Conservation (phyloP, 2,888 invertebrate species). For the Glaucopsyche alexis region DNA sequence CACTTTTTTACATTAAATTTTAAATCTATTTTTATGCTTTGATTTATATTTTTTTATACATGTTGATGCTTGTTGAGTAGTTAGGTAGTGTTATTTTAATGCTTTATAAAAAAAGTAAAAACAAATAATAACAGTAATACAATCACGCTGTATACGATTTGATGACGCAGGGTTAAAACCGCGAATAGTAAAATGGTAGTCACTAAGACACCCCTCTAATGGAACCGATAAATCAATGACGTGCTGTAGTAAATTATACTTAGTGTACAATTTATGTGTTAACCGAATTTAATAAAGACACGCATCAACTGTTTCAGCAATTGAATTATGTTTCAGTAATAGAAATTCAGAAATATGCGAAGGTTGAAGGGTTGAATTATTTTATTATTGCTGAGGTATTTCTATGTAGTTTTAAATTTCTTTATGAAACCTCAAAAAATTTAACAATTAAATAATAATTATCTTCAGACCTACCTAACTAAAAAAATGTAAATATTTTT, state of each 20-base stretch:
- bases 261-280: slow-evolving; percentile 73
- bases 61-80: too few species aligned
- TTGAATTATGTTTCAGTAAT: slow-evolving; percentile 55
- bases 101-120: background rate
- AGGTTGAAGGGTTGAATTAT: slow-evolving; percentile 58
- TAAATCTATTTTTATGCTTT: background rate
- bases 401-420: background rate
- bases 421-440: background rate
- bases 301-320: slow-evolving; percentile 73
- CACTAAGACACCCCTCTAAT: slow-evolving; percentile 56
- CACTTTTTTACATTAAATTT: background rate
- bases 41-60: background rate
- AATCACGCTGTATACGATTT: slow-evolving; percentile 37
- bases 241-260: slow-evolving; percentile 65
- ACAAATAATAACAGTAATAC: background rate
- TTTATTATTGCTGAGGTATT: slow-evolving; percentile 45
- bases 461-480: background rate
- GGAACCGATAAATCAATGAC: slow-evolving; percentile 58
- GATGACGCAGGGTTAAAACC: slow-evolving; percentile 44
- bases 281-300: slow-evolving; percentile 71
- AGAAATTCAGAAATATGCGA: slow-evolving; percentile 34
- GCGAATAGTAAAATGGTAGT: slow-evolving; percentile 56
- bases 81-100: background rate
- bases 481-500: too few species aligned
- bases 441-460: background rate